Evolutionary conservation across 2,888 invertebrate species (phyloP).

Genomic region (Blastobasis adustella): DNA sequence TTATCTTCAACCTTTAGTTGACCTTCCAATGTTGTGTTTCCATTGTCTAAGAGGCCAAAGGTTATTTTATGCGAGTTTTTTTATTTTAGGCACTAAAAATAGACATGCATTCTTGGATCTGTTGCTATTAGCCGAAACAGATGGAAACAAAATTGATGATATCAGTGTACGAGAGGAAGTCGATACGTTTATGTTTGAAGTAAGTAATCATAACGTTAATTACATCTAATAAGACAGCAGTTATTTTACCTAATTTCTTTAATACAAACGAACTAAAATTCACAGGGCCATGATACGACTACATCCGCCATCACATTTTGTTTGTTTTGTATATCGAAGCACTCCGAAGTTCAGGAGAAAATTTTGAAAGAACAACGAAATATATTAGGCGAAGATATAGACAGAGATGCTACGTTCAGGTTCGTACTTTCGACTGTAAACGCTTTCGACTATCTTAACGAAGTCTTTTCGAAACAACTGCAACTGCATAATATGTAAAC

Average conservation of each 20-base stretch:
- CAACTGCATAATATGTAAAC: too few relatives aligned
- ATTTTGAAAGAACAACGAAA: conserved; percentile 1
- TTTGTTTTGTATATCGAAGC: not conserved
- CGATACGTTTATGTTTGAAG: conserved; percentile 82
- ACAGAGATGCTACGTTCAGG: not conserved
- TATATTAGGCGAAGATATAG: not conserved
- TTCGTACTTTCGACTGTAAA: not conserved
- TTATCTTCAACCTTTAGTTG: not conserved
- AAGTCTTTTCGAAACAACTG: too few relatives aligned
- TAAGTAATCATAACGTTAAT: conserved; percentile 25
- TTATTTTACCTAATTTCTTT: not conserved
- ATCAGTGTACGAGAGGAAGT: conserved; percentile 78
- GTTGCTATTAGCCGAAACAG: conserved; percentile 74
- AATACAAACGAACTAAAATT: not conserved
- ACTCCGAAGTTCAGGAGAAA: not conserved
- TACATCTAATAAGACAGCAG: not conserved
- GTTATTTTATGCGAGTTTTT: not conserved
- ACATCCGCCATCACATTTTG: not conserved
- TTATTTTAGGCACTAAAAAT: conserved; percentile 64
- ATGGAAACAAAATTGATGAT: conserved; percentile 73
- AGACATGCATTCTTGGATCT: conserved; percentile 81
- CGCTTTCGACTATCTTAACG: too few relatives aligned
- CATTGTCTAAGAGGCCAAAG: not conserved
- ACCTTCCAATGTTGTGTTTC: not conserved
- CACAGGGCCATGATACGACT: conserved; percentile 1